These are phyloP conservation scores for Rhabdomys pumilio DNA, from an alignment of 2,797 vertebrate genomes.

Conservation along the genomic window DNA sequence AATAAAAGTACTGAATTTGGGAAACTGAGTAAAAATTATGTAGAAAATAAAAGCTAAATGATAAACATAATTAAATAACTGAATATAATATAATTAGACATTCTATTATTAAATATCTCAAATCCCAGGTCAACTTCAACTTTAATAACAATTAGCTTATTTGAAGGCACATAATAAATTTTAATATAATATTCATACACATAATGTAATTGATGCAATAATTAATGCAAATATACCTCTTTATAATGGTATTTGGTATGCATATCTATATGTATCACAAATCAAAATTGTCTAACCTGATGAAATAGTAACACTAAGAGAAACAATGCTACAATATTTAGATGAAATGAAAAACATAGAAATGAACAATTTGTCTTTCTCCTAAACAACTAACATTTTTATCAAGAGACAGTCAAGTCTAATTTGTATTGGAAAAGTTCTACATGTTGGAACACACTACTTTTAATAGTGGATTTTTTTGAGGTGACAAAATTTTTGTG, in stretches of 20 bases:
- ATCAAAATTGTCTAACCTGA: background rate
- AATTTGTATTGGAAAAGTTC: background rate
- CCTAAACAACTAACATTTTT: background rate
- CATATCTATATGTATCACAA: background rate
- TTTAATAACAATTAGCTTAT: conserved; percentile 10
- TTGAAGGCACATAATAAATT: background rate
- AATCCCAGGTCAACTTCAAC: background rate
- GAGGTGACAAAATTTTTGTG: background rate
- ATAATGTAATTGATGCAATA: background rate
- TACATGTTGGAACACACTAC: background rate
- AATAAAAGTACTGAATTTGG: conserved; percentile 8
- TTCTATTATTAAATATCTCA: conserved; percentile 10
- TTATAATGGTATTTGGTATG: background rate
- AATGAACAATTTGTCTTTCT: background rate
- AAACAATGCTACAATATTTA: conserved; percentile 21
- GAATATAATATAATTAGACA: conserved; percentile 45
- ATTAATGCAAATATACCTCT: background rate
- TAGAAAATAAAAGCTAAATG: conserved; percentile 30
- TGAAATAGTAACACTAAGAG: conserved; percentile 21
- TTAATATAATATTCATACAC: background rate
- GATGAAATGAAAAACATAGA: background rate
- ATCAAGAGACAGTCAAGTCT: too few relatives aligned
- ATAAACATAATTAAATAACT: background rate
- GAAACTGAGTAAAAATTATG: background rate
- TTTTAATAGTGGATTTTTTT: background rate